phyloP scores from a whole-genome alignment of 2,113 vertebrate genomes.

The Psittacula cyanocephala region DNA sequence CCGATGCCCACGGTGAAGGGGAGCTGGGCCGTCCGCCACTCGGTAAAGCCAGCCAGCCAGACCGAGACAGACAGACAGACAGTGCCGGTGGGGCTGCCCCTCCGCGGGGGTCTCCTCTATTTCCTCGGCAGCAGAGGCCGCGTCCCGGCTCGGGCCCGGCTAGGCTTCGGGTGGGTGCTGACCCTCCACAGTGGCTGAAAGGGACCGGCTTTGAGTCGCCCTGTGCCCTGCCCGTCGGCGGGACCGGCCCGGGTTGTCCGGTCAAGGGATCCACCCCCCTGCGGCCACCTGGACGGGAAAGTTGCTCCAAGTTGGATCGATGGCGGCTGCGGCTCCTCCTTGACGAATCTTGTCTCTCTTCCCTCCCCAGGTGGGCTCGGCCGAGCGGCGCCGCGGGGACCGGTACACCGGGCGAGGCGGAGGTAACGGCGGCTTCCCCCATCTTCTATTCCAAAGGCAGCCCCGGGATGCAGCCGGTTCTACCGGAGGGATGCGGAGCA shows the following conservation, averaged over 20 bases:
- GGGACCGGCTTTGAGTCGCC: too few relatives aligned
- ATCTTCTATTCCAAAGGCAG: not conserved
- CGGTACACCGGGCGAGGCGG: not conserved
- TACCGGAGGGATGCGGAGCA: not conserved
- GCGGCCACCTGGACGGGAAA: not conserved
- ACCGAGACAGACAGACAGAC: not conserved
- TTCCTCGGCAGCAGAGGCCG: not conserved
- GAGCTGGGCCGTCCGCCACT: not conserved
- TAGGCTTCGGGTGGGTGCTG: not conserved
- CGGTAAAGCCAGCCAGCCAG: not conserved
- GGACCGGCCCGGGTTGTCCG: not conserved
- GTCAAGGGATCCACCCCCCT: not conserved
- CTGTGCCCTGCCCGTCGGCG: not conserved
- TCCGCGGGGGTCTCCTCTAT: fast-evolving
- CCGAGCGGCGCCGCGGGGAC: not conserved
- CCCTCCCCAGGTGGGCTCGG: not conserved
- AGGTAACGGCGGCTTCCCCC: not conserved
- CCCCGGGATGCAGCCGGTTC: not conserved
- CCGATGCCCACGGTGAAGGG: not conserved
- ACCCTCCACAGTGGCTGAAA: not conserved
- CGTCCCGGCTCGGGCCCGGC: not conserved
- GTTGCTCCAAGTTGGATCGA: constrained; percentile 37
- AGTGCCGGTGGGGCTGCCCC: not conserved
- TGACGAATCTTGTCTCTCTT: not conserved
- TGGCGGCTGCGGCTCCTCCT: not conserved